phyloP scores from a whole-genome alignment of 2,797 vertebrate species.

The Oceanodroma leucorhoa region DNA sequence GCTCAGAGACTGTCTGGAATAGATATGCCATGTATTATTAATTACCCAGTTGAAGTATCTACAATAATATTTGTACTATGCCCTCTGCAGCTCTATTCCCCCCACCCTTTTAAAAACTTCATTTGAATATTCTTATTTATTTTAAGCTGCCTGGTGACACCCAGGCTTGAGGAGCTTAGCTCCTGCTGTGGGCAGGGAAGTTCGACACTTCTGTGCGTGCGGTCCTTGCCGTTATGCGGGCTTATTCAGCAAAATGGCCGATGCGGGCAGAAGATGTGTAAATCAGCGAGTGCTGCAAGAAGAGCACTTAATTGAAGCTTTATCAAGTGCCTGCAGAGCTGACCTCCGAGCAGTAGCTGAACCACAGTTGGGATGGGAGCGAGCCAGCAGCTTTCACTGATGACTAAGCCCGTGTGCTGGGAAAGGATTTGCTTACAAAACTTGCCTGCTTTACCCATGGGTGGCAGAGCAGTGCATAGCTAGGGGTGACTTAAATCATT shows the following conservation, averaged over 20 bases:
- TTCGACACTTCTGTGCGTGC: accelerated
- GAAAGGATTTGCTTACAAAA: slow-evolving; percentile 44
- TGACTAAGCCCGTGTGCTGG: slow-evolving; percentile 24
- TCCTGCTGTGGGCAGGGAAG: not conserved
- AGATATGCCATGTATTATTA: not conserved
- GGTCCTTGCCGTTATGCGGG: not conserved
- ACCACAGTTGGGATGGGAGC: slow-evolving; percentile 49
- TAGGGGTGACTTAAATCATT: slow-evolving; percentile 24
- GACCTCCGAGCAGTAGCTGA: slow-evolving; percentile 46
- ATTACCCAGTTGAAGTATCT: not conserved
- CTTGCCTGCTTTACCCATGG: slow-evolving; percentile 38
- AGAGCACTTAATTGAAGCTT: slow-evolving; percentile 67
- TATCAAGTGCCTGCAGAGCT: slow-evolving; percentile 66
- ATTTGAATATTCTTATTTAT: not conserved
- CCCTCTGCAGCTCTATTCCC: not conserved
- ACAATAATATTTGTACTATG: not conserved
- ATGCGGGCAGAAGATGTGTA: slow-evolving; percentile 5
- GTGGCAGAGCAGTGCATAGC: slow-evolving; percentile 21
- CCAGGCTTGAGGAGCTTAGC: not conserved
- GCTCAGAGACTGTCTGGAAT: not conserved
- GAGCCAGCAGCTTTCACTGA: slow-evolving; percentile 53
- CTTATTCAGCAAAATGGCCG: slow-evolving; percentile 38
- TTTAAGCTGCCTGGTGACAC: not conserved
- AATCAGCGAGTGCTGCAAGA: slow-evolving; percentile 41
- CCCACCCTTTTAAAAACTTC: not conserved